Base-by-base conservation (phyloP, 2,797 vertebrate genomes). In the Furcifer pardalis region DNA sequence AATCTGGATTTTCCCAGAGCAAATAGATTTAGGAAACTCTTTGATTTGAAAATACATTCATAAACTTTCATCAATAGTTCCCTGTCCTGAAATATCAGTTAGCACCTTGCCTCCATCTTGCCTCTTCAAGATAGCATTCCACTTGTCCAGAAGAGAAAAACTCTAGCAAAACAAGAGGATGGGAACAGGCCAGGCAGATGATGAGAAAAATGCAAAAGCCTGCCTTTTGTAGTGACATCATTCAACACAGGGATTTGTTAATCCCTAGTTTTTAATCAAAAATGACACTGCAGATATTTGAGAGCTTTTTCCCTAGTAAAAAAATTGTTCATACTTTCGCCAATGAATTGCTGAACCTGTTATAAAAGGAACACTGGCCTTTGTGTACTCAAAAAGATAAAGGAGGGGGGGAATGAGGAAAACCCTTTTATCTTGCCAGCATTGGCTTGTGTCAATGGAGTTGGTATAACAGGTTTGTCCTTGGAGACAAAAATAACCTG, bases 21-120 rank as follows among this genome's bases (percentile, higher is more conserved):
- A n/a, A n/a, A n/a, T n/a, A n/a, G n/a, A n/a, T n/a, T n/a, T n/a
- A n/a, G n/a, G n/a, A n/a, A n/a, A n/a, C n/a, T n/a, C n/a, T n/a
- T n/a, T n/a, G n/a, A n/a, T n/a, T n/a, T n/a, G 2, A 46, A 42
- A 17, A 7, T 7, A 27, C 68, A 35, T 79, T 86, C 69, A 72
- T 81, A 83, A 79, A 87, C 85, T 84, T 75, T 46, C 82, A 74
- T 82, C n/a, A n/a, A n/a, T n/a, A n/a, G n/a, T n/a, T n/a, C n/a
- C n/a, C n/a, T n/a, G n/a, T n/a, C 74, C 84, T 77, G 83, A 75
- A 66, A 79, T 27, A 66, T 44, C 37, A 21, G 25, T 72, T 27
- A 7, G 1, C 1, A 19, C 59, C 0, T 4, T 15, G 30, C 19
- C 8, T 30, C 72, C n/a, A n/a, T 30, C 68, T 77, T 12, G 72